A percentile compares a stretch with the other conserved stretches of the same genome.
These are phyloP conservation scores for Myopa testacea DNA, from an alignment of 2,888 invertebrate genomes.

Conservation along the genomic window DNA sequence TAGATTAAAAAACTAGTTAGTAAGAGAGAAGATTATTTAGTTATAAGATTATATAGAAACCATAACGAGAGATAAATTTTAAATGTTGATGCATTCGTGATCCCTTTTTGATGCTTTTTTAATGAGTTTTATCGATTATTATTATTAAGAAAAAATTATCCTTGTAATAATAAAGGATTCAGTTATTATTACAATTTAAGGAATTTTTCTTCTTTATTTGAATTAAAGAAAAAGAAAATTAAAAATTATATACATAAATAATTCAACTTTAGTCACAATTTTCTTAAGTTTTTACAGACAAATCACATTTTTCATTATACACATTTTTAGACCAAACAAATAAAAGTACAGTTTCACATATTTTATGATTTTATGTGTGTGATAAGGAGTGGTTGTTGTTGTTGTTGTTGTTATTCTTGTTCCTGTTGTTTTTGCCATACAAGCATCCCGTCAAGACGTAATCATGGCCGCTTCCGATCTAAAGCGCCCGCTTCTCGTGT, in stretches of 20 bases:
- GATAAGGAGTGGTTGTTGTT: neutral
- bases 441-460: neutral
- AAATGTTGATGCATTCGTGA: no score
- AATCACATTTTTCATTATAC: neutral
- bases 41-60: no score
- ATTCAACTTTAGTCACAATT: neutral
- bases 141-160: no score
- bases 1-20: no score
- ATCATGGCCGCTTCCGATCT: conserved; percentile 22
- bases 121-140: no score
- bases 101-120: no score
- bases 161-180: no score
- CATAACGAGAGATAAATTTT: no score
- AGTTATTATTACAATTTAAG: no score
- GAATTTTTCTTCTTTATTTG: no score
- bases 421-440: neutral
- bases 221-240: no score
- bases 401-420: neutral
- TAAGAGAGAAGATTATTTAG: no score
- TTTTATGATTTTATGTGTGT: neutral
- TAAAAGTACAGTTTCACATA: neutral
- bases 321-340: neutral
- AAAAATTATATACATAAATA: neutral
- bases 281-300: neutral
- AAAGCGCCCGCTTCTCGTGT: conserved; percentile 27